A percentile compares a stretch with the other conserved stretches of the same genome.
Evolutionary conservation across 2,888 invertebrate species (phyloP).

Genomic region (Catocala sponsa): DNA sequence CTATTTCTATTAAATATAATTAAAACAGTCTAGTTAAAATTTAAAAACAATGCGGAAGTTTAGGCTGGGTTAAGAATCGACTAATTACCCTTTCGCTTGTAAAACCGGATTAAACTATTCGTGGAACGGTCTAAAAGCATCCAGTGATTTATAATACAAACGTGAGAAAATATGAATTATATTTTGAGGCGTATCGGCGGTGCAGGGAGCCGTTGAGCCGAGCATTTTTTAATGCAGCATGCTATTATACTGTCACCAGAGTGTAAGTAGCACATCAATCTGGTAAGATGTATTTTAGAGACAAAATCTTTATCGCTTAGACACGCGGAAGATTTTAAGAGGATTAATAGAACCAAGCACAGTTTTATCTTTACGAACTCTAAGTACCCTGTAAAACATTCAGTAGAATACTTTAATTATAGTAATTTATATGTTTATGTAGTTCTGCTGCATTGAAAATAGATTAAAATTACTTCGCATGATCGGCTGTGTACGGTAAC

Average conservation of each 20-base stretch:
- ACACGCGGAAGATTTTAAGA: slow-evolving; percentile 16
- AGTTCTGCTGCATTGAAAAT: background rate
- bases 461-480: background rate
- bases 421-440: background rate
- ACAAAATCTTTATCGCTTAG: slow-evolving; percentile 25
- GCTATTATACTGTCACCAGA: slow-evolving; percentile 22
- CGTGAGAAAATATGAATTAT: slow-evolving; percentile 75
- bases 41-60: slow-evolving; percentile 69
- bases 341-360: no score
- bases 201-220: slow-evolving; percentile 24
- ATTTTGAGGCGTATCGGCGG: slow-evolving; percentile 43
- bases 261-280: slow-evolving; percentile 24
- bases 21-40: slow-evolving; percentile 9
- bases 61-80: slow-evolving; percentile 63
- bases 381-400: no score
- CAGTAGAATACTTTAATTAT: no score
- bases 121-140: slow-evolving; percentile 75
- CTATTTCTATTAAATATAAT: slow-evolving; percentile 10
- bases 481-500: background rate
- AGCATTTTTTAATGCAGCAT: slow-evolving; percentile 18
- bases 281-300: slow-evolving; percentile 22
- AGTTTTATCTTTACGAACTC: no score
- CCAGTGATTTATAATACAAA: slow-evolving; percentile 74
- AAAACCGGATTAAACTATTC: slow-evolving; percentile 77
- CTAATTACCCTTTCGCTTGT: slow-evolving; percentile 75